Evolutionary conservation across 2,888 invertebrate species (phyloP).

Genomic region (Hydroisotoma schaefferi): DNA sequence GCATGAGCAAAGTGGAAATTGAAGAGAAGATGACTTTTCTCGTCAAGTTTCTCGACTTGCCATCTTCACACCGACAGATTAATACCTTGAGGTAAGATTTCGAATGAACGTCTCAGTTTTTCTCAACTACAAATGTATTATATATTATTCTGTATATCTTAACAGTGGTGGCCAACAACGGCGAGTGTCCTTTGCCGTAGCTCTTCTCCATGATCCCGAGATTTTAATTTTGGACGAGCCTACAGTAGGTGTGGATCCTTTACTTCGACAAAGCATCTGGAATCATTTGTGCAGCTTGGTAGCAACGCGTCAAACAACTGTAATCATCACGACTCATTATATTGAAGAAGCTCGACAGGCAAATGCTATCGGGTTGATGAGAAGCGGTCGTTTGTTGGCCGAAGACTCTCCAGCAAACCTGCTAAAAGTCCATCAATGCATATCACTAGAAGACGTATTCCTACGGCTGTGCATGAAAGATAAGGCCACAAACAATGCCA

Average conservation of each 20-base stretch:
- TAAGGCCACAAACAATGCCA: constrained; percentile 41
- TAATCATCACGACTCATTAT: constrained; percentile 60
- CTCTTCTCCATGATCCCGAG: constrained; percentile 88
- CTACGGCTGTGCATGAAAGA: constrained; percentile 64
- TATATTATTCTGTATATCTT: constrained; percentile 33
- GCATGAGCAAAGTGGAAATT: constrained; percentile 81
- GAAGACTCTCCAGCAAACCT: constrained; percentile 76
- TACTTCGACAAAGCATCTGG: constrained; percentile 66
- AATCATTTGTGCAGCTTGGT: constrained; percentile 87
- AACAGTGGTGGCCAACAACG: constrained; percentile 84
- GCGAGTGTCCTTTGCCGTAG: constrained; percentile 85
- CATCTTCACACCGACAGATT: constrained; percentile 75
- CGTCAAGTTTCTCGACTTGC: constrained; percentile 83
- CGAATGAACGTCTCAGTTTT: neutral
- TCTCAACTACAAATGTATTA: neutral
- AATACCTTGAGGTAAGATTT: constrained; percentile 65
- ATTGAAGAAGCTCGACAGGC: constrained; percentile 15
- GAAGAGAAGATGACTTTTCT: constrained; percentile 76
- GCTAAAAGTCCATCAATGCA: constrained; percentile 76
- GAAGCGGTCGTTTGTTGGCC: constrained; percentile 82
- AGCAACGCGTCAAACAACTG: constrained; percentile 84
- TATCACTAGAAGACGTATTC: constrained; percentile 86
- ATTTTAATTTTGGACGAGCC: constrained; percentile 67
- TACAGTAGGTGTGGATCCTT: constrained; percentile 21
- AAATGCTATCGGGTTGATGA: constrained; percentile 76